Evolutionary conservation across 2,888 invertebrate genomes (phyloP), one percentile per base, ranked within the genome.

Genomic region (Philhelius pedissequus): DNA sequence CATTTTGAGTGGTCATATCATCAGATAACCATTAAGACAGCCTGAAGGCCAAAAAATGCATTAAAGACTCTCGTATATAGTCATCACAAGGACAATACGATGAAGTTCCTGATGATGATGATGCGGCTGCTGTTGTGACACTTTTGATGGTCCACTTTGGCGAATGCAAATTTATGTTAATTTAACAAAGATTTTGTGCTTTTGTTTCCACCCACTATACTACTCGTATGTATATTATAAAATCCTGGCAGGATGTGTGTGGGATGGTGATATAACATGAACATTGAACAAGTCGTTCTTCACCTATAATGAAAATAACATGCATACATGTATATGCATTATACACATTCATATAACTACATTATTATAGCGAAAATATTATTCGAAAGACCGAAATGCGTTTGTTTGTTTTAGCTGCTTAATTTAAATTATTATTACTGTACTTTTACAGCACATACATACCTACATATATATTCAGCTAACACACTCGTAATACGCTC

Each of bases 101-200:
- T 56, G 30, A 56, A 56, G 32, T 56, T 20, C 7, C 7, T 56
- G 20, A 35, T 20, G 56, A 2, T 56, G 9, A 1, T 3, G 18
- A 15, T n/a, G 22, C 4, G 8, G n/a, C 38, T 38, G 13, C 32
- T 54, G 54, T 54, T 56, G 56, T 32, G 13, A 20, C 13, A 7
- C n/a, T 48, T 48, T 32, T 56, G 56, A 56, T 56, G 20, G 32
- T 56, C 56, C 32, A 56, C 56, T 56, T 35, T 56, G 11, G 20
- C 13, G 8, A 56, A 56, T 56, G 56, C 25, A 35, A 54, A 56
- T 56, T 56, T 56, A 56, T 56, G 32, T 35, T 56, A 56, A 56
- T 56, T 56, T 35, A 20, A 13, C 32, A 32, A 54, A 54, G 56
- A 56, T 56, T 32, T 35, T 32, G 56, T 32, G 30, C 32, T 20